phyloP scores from a whole-genome alignment of 1,140 invertebrate genomes.

The Anastatus disparis region DNA sequence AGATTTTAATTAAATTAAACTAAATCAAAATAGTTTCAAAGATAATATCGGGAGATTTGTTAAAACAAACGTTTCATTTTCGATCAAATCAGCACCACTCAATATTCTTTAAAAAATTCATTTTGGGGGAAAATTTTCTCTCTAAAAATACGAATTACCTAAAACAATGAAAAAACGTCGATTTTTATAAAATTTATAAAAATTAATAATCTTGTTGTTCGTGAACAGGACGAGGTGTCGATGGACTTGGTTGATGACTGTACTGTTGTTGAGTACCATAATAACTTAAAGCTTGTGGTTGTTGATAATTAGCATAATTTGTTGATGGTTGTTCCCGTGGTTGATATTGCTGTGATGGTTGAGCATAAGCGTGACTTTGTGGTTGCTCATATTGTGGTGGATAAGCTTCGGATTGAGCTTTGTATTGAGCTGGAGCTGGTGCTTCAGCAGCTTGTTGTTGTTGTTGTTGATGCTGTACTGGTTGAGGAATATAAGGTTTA shows the following conservation, averaged over 20 bases:
- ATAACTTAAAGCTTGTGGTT: background rate
- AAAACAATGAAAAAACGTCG: background rate
- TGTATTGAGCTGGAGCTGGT: conserved; percentile 30
- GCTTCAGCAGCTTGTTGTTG: background rate
- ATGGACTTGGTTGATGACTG: background rate
- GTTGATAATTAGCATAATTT: too few species aligned
- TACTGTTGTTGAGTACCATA: background rate
- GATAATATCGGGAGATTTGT: too few species aligned
- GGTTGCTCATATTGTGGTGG: conserved; percentile 34
- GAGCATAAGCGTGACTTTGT: conserved; percentile 30
- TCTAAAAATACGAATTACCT: too few species aligned
- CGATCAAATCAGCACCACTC: too few species aligned
- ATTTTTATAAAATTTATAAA: background rate
- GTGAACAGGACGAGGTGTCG: conserved; percentile 52
- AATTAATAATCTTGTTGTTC: conserved; percentile 58
- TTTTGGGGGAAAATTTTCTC: too few species aligned
- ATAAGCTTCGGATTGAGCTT: conserved; percentile 38
- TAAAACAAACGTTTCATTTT: too few species aligned
- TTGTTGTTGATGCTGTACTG: conserved; percentile 39
- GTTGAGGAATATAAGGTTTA: conserved; percentile 61
- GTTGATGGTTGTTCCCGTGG: background rate
- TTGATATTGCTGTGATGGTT: conserved; percentile 38
- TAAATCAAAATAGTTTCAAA: too few species aligned
- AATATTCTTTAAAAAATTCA: too few species aligned
- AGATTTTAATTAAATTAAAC: too few species aligned